Conservation (phyloP, 2,797 vertebrate genomes). For the Cichlasoma orientale region DNA sequence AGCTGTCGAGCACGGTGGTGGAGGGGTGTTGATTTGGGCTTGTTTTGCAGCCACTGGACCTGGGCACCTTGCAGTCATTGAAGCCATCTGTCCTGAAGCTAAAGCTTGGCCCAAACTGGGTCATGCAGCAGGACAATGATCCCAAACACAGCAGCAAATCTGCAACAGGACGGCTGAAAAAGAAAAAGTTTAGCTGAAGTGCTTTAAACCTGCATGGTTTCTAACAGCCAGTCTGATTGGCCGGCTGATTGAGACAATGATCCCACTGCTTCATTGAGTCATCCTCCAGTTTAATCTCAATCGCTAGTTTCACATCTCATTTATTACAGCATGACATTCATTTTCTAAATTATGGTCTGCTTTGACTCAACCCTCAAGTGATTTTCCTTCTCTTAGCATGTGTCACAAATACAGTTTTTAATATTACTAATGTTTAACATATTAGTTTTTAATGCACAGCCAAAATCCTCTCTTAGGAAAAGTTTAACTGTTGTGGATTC, state of each 20-base stretch:
- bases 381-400: neutral
- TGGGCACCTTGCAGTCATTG: neutral
- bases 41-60: neutral
- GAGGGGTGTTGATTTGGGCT: neutral
- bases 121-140: neutral
- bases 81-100: neutral
- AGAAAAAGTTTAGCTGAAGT: neutral
- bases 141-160: fast-evolving
- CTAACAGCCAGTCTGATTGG: too few species aligned
- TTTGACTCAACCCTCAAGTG: neutral
- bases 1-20: too few species aligned
- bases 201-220: too few species aligned
- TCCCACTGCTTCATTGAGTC: too few species aligned
- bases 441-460: too few species aligned
- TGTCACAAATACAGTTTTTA: neutral
- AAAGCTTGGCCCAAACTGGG: neutral
- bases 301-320: neutral
- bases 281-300: neutral
- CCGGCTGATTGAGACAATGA: too few species aligned
- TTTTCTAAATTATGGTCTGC: neutral
- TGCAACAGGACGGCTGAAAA: neutral
- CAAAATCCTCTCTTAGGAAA: neutral
- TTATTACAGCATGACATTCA: neutral
- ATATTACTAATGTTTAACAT: too few species aligned
- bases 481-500: neutral